Base-by-base conservation (phyloP, 2,113 vertebrate genomes). In the Psilopogon haemacephalus region DNA sequence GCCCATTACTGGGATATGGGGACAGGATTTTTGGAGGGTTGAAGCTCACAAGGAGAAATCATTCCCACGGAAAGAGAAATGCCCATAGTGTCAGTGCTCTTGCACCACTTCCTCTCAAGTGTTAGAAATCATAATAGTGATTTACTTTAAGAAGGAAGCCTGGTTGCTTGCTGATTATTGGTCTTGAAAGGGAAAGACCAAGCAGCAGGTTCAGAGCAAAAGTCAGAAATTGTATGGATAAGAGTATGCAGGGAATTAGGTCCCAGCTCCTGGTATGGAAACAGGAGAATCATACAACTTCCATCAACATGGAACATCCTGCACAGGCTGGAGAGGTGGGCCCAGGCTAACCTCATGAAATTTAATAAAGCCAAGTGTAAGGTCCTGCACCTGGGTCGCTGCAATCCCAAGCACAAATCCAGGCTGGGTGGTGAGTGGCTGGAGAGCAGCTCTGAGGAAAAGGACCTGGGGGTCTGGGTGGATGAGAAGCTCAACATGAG, bases 71-170 rank as follows among this genome's bases (percentile, higher is more conserved):
- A 74, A 74, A 64, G 28, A 80, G 28, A 64, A 72, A 32, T 32
- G 5, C 13, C 18, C 2, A 26, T 56, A 44, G 8, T 0, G 0
- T 32, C 1, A 0, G 11, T 64, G 15, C 23, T 87, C 15, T 73
- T 77, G 23, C 28, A 46, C 26, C 19, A 58, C 21, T 78, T 79
- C 64, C 44, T 88, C 68, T 64, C 58, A 65, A 67, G 44, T 68
- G 9, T 9, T 35, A 50, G 50, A 62, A 65, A 73, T 21, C 27
- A 23, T 48, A 28, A 12, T 7, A 68, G 5, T 46, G 2, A 32
- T 63, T 62, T 86, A 5, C 55, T 86, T 77, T 64, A 48, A 35
- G 65, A 78, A 78, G n/a, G 27, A 85, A 69, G 30, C 14, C 20
- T 62, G 10, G 11, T 55, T 58, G 33, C 28, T 55, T 58, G 33